These are phyloP conservation scores for Onychostruthus taczanowskii DNA, from an alignment of 2,113 vertebrate species.

Conservation along the genomic window DNA sequence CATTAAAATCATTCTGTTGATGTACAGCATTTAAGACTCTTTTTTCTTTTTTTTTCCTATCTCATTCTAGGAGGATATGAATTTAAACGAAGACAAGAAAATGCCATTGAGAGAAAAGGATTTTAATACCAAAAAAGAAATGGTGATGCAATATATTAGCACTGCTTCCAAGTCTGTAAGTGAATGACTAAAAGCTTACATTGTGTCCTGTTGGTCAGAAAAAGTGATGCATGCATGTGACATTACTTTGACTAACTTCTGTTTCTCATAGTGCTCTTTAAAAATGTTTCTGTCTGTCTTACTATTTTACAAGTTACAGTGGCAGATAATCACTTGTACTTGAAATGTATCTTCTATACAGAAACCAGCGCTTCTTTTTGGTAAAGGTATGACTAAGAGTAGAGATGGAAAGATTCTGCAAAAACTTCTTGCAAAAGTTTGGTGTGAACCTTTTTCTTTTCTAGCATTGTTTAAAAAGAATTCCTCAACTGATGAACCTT, in stretches of 20 bases:
- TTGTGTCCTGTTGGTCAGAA: neutral
- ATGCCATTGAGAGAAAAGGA: conserved; percentile 93
- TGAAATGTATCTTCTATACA: neutral
- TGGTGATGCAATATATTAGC: conserved; percentile 95
- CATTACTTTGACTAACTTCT: neutral
- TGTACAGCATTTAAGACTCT: neutral
- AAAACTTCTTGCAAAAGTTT: neutral
- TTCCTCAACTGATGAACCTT: neutral
- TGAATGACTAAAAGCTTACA: conserved; percentile 33
- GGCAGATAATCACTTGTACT: neutral
- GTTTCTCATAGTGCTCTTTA: neutral
- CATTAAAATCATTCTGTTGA: neutral
- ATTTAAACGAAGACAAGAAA: conserved; percentile 97
- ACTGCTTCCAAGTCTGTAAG: conserved; percentile 92
- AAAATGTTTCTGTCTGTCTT: neutral
- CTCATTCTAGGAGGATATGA: conserved; percentile 94
- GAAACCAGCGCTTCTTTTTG: neutral
- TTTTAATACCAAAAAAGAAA: conserved; percentile 91
- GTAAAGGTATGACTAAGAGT: neutral
- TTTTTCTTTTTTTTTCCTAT: neutral
- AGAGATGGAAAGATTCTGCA: neutral
- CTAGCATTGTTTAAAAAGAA: neutral
- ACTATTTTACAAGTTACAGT: neutral
- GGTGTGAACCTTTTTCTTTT: neutral
- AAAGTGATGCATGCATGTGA: neutral